A percentile compares a stretch with the other conserved stretches of the same genome.
These are phyloP conservation scores for Aporophyla nigra DNA, from an alignment of 2,888 invertebrate genomes.

Conservation along the genomic window DNA sequence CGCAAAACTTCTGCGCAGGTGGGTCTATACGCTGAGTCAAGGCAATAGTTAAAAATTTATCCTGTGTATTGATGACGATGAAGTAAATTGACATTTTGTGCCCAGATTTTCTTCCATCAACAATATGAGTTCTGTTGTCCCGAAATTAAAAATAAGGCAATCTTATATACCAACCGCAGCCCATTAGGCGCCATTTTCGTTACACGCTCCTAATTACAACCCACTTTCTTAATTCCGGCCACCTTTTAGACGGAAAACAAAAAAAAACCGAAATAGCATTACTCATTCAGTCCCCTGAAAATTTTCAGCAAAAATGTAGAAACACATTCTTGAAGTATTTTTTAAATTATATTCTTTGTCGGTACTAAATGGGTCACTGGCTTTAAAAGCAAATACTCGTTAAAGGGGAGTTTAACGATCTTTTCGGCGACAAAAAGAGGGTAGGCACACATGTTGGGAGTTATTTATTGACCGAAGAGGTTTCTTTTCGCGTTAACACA, in stretches of 20 bases:
- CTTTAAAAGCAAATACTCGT: constrained; percentile 56
- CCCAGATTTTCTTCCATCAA: not conserved
- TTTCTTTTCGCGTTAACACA: constrained; percentile 29
- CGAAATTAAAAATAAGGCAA: not conserved
- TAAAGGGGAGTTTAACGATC: constrained; percentile 51
- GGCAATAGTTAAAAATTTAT: too few relatives aligned
- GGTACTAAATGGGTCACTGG: constrained; percentile 21
- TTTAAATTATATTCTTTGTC: constrained; percentile 25
- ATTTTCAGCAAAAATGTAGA: constrained; percentile 14
- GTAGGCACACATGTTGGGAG: constrained; percentile 20
- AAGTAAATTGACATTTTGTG: too few relatives aligned
- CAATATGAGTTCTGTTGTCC: too few relatives aligned
- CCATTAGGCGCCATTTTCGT: constrained; percentile 27
- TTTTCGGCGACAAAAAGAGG: constrained; percentile 35
- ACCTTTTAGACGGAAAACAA: constrained; percentile 17
- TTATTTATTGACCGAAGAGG: constrained; percentile 33
- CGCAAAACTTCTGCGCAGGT: too few relatives aligned
- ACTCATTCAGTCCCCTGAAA: constrained; percentile 41
- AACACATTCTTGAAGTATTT: constrained; percentile 28
- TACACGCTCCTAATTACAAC: constrained; percentile 48
- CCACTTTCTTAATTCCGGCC: constrained; percentile 34
- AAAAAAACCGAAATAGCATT: constrained; percentile 30
- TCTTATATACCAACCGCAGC: constrained; percentile 1
- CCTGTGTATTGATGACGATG: too few relatives aligned
- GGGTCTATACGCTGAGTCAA: too few relatives aligned